Base-by-base conservation (phyloP, 2,113 vertebrate genomes). In the Orcinus orca region DNA sequence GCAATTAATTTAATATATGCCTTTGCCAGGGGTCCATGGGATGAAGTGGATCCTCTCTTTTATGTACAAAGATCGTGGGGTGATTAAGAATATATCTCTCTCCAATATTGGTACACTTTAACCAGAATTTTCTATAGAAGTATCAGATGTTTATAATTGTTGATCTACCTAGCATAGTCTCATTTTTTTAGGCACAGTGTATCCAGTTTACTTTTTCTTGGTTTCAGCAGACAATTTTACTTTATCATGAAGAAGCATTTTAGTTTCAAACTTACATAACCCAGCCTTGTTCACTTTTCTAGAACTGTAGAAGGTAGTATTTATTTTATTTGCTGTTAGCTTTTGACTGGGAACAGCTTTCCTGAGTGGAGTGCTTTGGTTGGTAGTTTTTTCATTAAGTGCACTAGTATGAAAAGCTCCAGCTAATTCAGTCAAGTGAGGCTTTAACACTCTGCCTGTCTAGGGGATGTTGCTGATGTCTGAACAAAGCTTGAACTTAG, bases 331-430 rank as follows among this genome's bases (percentile, higher is more conserved):
- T 95, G 0, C 0, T 89, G 5, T 3, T 92, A 50, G 41, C 9
- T 33, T 3, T 0, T 96, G 79, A 62, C 83, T 67, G 33, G 31
- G 77, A 96, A 67, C 74, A 89, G 68, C 85, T 97, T 95, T 98
- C 73, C 88, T 96, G 87, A 83, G 47, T 92, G 77, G 68, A 90
- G 33, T 97, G 96, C 82, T 98, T 96, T 97, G 90, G 29, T 96
- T 88, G 38, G 62, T 92, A 92, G 84, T 85, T 97, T 98, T 97
- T 77, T 63, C 96, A 96, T 98, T 97, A 97, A 97, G 76, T 92
- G 70, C 88, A 97, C 17, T 50, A 74, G 62, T 88, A 68, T 98
- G 91, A 98, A 98, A 98, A 98, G 63, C 79, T 68, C 55, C 76
- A 88, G 90, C 60, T 97, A 96, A 97, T 47, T 67, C 76, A 70